Evolutionary conservation across 2,113 vertebrate genomes (phyloP), one percentile per base, ranked within the genome.

Genomic region (Cyanistes caeruleus): DNA sequence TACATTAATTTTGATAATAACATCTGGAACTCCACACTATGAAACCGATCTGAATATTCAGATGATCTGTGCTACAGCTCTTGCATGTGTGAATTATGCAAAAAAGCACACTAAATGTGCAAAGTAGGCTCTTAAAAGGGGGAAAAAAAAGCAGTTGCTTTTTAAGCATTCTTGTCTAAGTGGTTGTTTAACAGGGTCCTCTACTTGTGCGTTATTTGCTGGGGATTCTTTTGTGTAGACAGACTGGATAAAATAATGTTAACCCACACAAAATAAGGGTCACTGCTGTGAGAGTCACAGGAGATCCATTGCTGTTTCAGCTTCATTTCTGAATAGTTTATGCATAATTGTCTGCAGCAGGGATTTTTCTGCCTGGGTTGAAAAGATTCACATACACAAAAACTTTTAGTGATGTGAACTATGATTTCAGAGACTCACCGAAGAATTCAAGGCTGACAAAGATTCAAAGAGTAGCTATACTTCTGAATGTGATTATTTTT

Each of bases 41-140:
- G 35, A 60, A 79, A 49, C 39, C 76, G 18, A 41, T 73, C 28
- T 79, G 24, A 94, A 86, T 93, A 87, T 79, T 94, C 81, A 79
- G 24, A 35, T 78, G 33, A 60, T 87, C 78, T 95, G 64, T 84
- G 56, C 43, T 91, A 22, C 84, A 86, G 41, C 37, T 93, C 39
- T 91, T 89, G 56, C 49, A 55, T 84, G 74, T 87, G 89, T 89
- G 68, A 81, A 91, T 84, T 87, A 81, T 62, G 73, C 60, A 48
- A 64, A 87, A 84, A 94, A 84, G 19, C 87, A 72, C 13, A 20
- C 44, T 56, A 72, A 73, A 78, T 12, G 15, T 72, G 78, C 78
- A 76, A 79, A 91, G 65, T 41, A 56, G 56, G 41, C 60, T 79
- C 69, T 79, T 84, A 58, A 80, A 78, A 74, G 41, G 5, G 30